Conservation (phyloP, 2,113 vertebrate genomes). For the Otocyon megalotis region DNA sequence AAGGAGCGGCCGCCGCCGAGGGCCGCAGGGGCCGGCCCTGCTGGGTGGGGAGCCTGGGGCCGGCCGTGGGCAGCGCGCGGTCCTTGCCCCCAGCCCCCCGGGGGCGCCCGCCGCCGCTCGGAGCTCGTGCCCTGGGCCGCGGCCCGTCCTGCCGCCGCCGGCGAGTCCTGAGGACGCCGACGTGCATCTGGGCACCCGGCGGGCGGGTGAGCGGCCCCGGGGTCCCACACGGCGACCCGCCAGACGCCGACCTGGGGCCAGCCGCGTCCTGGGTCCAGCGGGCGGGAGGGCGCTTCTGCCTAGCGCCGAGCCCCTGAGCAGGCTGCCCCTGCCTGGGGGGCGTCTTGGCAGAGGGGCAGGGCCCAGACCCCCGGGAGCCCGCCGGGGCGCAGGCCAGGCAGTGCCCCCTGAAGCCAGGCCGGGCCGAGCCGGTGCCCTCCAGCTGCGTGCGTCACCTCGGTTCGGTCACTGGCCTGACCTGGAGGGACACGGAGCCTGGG, state of each 20-base stretch:
- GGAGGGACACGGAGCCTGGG: neutral
- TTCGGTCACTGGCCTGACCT: neutral
- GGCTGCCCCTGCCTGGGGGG: neutral
- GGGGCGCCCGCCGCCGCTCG: neutral
- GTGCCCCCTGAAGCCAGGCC: no score
- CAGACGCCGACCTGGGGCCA: fast-evolving
- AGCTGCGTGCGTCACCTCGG: neutral
- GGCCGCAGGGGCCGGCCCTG: no score
- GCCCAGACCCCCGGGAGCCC: neutral
- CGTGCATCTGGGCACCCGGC: no score
- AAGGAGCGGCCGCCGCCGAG: no score
- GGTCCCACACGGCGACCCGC: neutral
- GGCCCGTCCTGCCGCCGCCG: no score
- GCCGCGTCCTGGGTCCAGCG: neutral
- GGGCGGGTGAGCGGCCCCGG: neutral
- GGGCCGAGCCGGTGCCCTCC: neutral
- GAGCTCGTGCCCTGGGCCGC: neutral
- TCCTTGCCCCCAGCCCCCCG: no score
- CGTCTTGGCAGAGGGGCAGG: no score
- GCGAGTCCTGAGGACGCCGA: neutral
- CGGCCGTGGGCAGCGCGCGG: no score
- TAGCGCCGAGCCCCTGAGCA: neutral
- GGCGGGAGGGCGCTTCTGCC: neutral
- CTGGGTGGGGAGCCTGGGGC: no score
- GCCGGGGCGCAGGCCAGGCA: no score